A percentile compares a stretch with the other conserved stretches of the same genome.
These are phyloP conservation scores for Scalopus aquaticus DNA, from an alignment of 2,113 vertebrate genomes.

Conservation along the genomic window DNA sequence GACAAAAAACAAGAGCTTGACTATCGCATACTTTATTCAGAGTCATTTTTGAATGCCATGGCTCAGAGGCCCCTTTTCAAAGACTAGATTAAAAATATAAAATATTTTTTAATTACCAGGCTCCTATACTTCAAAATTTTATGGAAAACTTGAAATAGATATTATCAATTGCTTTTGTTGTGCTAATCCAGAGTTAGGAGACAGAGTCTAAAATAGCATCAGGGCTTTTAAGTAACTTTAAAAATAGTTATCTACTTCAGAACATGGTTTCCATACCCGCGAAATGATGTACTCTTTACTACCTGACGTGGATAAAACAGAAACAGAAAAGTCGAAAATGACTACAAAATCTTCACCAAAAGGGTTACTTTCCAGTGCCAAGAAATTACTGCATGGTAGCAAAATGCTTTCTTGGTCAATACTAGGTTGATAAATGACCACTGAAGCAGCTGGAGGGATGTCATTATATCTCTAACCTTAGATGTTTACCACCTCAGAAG, in stretches of 20 bases:
- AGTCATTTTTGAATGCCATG: background rate
- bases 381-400: background rate
- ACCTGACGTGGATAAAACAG: background rate
- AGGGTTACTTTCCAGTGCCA: background rate
- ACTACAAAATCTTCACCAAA: slow-evolving; percentile 6
- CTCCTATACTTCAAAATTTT: background rate
- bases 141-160: background rate
- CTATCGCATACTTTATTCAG: background rate
- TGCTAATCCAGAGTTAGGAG: background rate
- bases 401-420: background rate
- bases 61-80: slow-evolving; percentile 5
- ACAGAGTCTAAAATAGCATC: slow-evolving; percentile 23
- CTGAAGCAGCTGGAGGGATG: background rate
- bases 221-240: slow-evolving; percentile 27
- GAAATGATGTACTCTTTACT: background rate
- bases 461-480: background rate
- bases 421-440: background rate
- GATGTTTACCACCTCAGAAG: background rate
- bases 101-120: slow-evolving; percentile 6
- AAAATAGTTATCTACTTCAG: background rate
- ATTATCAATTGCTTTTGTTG: background rate
- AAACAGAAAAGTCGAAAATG: background rate
- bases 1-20: background rate
- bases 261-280: background rate
- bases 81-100: background rate